phyloP scores from a whole-genome alignment of 2,888 invertebrate species.

The Dyspetes luteomarginatus region DNA sequence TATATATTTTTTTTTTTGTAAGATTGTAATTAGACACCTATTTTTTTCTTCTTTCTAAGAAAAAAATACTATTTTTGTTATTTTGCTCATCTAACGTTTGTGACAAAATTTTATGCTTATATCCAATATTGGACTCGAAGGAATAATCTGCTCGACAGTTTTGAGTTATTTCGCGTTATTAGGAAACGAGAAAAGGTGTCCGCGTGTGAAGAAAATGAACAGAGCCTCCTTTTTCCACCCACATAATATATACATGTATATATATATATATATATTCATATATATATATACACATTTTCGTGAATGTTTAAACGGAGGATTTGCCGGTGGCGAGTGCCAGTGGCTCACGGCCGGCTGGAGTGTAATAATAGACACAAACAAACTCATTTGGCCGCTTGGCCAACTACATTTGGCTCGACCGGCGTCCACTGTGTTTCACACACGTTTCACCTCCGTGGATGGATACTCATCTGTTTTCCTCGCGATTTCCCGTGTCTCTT shows the following conservation, averaged over 20 bases:
- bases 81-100: too few relatives aligned
- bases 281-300: not conserved
- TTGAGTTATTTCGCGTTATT: not conserved
- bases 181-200: not conserved
- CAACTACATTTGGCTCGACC: slow-evolving; percentile 81
- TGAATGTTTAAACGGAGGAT: slow-evolving; percentile 35
- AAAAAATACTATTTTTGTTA: too few relatives aligned
- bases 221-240: slow-evolving; percentile 1
- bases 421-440: slow-evolving; percentile 69
- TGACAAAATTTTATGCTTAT: too few relatives aligned
- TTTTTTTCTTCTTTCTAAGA: too few relatives aligned
- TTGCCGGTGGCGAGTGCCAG: slow-evolving; percentile 68
- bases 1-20: too few relatives aligned
- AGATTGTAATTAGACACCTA: too few relatives aligned
- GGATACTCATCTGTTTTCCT: slow-evolving; percentile 39
- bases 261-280: not conserved
- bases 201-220: slow-evolving; percentile 16
- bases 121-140: too few relatives aligned
- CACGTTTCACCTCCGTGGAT: slow-evolving; percentile 67
- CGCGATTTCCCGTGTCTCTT: not conserved
- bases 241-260: not conserved
- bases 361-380: slow-evolving; percentile 81
- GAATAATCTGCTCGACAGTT: not conserved
- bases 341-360: slow-evolving; percentile 79
- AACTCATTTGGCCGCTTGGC: slow-evolving; percentile 81